These are phyloP conservation scores for Trigoniulus corallinus DNA, from an alignment of 1,140 invertebrate genomes.

Conservation along the genomic window DNA sequence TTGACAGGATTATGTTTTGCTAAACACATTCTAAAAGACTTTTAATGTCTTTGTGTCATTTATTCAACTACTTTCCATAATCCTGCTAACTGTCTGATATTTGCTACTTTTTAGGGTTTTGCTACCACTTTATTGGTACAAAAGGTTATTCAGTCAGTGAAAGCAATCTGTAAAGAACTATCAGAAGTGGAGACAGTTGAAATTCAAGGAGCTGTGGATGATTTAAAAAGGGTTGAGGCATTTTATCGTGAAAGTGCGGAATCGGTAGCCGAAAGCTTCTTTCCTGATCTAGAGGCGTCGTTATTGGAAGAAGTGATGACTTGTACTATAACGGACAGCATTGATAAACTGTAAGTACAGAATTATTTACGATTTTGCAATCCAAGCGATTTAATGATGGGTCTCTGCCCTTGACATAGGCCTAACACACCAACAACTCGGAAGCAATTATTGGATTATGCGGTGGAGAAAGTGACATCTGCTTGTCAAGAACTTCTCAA, in stretches of 20 bases:
- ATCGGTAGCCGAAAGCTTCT: too few species aligned
- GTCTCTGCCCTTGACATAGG: too few species aligned
- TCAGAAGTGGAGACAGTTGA: slow-evolving; percentile 73
- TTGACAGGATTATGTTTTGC: too few species aligned
- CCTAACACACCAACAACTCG: too few species aligned
- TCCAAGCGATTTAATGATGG: too few species aligned
- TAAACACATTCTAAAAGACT: too few species aligned
- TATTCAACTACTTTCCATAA: too few species aligned
- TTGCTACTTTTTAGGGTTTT: neutral
- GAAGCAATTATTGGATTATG: slow-evolving; percentile 1
- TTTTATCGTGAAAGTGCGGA: too few species aligned
- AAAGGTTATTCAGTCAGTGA: slow-evolving; percentile 68
- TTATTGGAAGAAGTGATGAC: neutral
- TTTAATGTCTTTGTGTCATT: too few species aligned
- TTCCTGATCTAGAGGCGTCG: too few species aligned
- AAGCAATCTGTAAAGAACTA: slow-evolving; percentile 74
- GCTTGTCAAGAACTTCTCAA: slow-evolving; percentile 56
- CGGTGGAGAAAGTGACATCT: slow-evolving; percentile 43
- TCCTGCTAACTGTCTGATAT: too few species aligned
- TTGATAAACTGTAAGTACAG: neutral
- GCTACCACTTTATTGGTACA: slow-evolving; percentile 15
- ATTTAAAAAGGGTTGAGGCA: neutral
- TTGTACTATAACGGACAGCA: neutral
- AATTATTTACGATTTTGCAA: too few species aligned
- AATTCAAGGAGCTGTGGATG: slow-evolving; percentile 41